Percentiles rank a stretch among this genome's conserved stretches.
Conservation (phyloP, 2,888 invertebrate genomes). For the Apotomis capreana region DNA sequence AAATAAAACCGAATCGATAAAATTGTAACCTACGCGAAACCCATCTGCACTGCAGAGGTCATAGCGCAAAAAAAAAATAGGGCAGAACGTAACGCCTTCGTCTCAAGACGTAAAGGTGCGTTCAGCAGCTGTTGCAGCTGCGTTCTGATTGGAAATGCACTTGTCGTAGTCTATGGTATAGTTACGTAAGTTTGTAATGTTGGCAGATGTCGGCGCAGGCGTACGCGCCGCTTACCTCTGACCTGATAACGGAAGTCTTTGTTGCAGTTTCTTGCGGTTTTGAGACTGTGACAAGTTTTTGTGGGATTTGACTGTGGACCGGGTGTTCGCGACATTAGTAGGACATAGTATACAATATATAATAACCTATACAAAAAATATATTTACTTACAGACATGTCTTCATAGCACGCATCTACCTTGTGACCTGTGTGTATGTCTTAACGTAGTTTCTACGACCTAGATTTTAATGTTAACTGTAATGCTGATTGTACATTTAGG, state of each 20-base stretch:
- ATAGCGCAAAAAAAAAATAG: constrained; percentile 50
- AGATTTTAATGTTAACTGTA: no score
- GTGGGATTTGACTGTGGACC: no score
- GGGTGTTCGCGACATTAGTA: no score
- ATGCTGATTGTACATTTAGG: background rate
- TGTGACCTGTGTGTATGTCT: background rate
- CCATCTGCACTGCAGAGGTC: constrained; percentile 57
- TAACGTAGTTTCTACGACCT: background rate
- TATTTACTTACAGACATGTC: no score
- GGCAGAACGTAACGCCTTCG: constrained; percentile 49
- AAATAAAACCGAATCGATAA: constrained; percentile 17
- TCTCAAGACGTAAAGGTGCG: constrained; percentile 50
- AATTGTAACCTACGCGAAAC: constrained; percentile 41
- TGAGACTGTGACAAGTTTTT: background rate
- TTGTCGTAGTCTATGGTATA: constrained; percentile 34
- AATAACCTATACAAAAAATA: no score
- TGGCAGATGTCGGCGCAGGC: constrained; percentile 35
- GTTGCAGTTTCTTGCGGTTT: constrained; percentile 7
- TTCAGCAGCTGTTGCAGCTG: constrained; percentile 45
- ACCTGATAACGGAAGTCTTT: constrained; percentile 32
- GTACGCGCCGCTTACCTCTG: constrained; percentile 19
- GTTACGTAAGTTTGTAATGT: constrained; percentile 20
- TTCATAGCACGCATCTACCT: no score
- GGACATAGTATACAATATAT: no score
- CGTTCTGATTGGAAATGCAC: constrained; percentile 35